phyloP scores from a whole-genome alignment of 2,888 invertebrate species.

The Linyphia triangularis region DNA sequence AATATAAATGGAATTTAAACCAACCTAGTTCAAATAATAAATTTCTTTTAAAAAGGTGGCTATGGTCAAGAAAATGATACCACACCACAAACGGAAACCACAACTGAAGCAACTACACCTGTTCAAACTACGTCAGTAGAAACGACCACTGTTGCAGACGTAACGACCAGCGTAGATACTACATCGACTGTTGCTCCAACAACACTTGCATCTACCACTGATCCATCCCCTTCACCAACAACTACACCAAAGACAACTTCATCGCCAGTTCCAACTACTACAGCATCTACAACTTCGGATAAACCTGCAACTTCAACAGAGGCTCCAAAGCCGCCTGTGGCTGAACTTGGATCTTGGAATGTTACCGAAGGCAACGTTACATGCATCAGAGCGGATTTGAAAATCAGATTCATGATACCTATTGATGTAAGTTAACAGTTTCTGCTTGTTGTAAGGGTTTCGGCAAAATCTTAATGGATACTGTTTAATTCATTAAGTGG shows the following conservation, averaged over 20 bases:
- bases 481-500: background rate
- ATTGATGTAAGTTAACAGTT: conserved; percentile 37
- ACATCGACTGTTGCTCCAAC: conserved; percentile 77
- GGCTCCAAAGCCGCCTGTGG: conserved; percentile 78
- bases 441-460: background rate
- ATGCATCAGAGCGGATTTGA: conserved; percentile 86
- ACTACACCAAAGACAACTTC: conserved; percentile 64
- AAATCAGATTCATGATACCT: conserved; percentile 84
- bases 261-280: background rate
- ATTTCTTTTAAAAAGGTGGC: background rate
- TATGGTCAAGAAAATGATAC: background rate
- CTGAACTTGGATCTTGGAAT: conserved; percentile 82
- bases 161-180: conserved; percentile 78
- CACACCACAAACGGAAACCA: conserved; percentile 74
- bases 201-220: background rate
- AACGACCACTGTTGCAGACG: conserved; percentile 78
- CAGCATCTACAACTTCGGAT: background rate
- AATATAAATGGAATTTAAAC: no score
- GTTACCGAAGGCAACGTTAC: conserved; percentile 82
- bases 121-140: conserved; percentile 75
- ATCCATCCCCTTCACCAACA: conserved; percentile 78
- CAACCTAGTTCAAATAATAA: no score
- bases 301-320: conserved; percentile 41
- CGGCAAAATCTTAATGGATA: background rate
- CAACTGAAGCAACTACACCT: conserved; percentile 79